Evolutionary conservation across 2,888 invertebrate genomes (phyloP), one percentile per base, ranked within the genome.

Genomic region (Leptinotarsa juncta): DNA sequence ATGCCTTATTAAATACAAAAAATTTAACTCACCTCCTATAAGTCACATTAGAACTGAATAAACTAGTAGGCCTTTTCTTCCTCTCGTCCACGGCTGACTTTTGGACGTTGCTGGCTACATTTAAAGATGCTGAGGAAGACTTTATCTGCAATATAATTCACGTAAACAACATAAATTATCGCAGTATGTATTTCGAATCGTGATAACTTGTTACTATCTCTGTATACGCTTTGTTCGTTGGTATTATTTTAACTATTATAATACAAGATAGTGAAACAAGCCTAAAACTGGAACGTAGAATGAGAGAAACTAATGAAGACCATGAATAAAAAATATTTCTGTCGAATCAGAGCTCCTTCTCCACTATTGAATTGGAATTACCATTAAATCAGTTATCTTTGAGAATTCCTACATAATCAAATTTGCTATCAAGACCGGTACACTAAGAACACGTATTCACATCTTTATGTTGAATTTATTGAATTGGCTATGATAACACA

Each of bases 141-240:
- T 78, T 78, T 71, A 73, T 75, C 78, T 78, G 67, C n/a, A 77
- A 71, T 10, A n/a, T 57, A 70, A 69, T 62, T 62, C 62, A 62
- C 62, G 53, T 62, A 73, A 71, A 50, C 65, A 71, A n/a, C 51
- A 69, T 65, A 53, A 60, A 62, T 50, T 71, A 51, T 72, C 55
- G 65, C 50, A 55, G 55, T 42, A 68, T 66, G 53, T 67, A 62
- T 72, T 76, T 62, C 42, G 71, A 53, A 51, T 66, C 65, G 69
- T 73, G 73, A 71, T 71, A 76, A 65, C 26, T 18, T 32, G 65
- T 68, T 71, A 53, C 68, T 71, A 55, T 76, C 49, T 66, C 57
- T 71, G 32, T 68, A 67, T 62, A 62, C 42, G 42, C 3, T 32
- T 26, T 62, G 62, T 16, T 62, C 62, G 62, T 42, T 32, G 62